phyloP scores from a whole-genome alignment of 1,140 invertebrate species.

The Neoseiulus cucumeris region DNA sequence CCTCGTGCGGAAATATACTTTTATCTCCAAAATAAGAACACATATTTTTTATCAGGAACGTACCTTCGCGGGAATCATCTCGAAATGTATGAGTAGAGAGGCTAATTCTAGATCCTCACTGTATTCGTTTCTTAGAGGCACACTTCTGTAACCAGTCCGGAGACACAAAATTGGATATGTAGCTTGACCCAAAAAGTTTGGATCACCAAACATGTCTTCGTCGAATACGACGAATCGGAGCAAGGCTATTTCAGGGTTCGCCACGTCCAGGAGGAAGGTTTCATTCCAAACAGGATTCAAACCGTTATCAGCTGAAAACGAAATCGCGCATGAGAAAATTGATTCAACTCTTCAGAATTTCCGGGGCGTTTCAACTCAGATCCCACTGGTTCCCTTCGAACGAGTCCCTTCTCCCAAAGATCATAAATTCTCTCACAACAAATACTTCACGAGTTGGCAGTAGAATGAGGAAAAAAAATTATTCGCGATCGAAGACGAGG shows the following conservation, averaged over 20 bases:
- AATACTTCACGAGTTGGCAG: no score
- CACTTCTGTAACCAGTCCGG: slow-evolving; percentile 48
- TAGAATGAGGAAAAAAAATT: background rate
- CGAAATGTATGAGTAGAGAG: slow-evolving; percentile 63
- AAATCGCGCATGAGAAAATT: background rate
- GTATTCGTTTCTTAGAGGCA: slow-evolving; percentile 69
- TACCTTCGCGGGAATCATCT: slow-evolving; percentile 34
- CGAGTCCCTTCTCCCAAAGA: no score
- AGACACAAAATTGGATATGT: slow-evolving; percentile 52
- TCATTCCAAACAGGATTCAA: slow-evolving; percentile 91
- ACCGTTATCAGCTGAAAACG: slow-evolving; percentile 67
- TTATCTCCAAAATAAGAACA: no score
- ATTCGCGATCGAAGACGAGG: background rate
- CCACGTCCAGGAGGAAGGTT: slow-evolving; percentile 62
- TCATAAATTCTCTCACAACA: no score
- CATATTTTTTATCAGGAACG: no score
- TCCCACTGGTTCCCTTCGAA: no score
- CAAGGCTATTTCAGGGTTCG: slow-evolving; percentile 68
- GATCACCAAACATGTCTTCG: slow-evolving; percentile 94
- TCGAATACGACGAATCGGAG: slow-evolving; percentile 82
- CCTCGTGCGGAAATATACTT: no score
- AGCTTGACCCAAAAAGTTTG: slow-evolving; percentile 89
- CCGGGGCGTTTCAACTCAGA: no score
- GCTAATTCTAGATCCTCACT: slow-evolving; percentile 84
- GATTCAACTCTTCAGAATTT: no score